A percentile compares a stretch with the other conserved stretches of the same genome.
Evolutionary conservation across 2,888 invertebrate species (phyloP).

Genomic region (Ormyrus labotus): DNA sequence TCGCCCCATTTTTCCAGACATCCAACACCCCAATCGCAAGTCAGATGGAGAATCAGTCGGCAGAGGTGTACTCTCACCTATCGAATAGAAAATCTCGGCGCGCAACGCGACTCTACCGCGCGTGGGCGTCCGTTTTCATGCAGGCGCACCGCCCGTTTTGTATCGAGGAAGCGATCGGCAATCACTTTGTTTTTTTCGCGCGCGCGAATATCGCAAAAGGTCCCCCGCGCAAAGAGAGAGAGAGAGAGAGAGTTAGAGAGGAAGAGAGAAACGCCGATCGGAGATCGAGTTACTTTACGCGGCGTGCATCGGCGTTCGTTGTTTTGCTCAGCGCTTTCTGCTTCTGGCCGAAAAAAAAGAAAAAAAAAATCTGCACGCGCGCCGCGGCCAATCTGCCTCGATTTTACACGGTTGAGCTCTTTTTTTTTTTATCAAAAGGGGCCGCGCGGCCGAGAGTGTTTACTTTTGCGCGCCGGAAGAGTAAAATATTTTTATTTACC

Average conservation of each 20-base stretch:
- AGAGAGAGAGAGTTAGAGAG: background rate
- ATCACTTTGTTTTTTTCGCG: background rate
- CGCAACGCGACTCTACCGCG: constrained; percentile 6
- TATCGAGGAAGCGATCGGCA: background rate
- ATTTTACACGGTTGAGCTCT: constrained; percentile 17
- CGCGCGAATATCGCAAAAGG: background rate
- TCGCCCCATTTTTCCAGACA: background rate
- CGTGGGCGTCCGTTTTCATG: background rate
- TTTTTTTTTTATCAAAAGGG: constrained; percentile 14
- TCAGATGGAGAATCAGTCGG: too few relatives aligned
- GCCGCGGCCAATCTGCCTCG: background rate
- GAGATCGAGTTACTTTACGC: constrained; percentile 1
- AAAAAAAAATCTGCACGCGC: background rate
- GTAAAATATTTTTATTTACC: constrained; percentile 14
- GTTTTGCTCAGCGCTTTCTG: background rate
- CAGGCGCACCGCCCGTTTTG: background rate
- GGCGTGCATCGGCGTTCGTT: background rate
- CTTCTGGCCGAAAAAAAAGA: background rate
- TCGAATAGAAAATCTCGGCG: background rate
- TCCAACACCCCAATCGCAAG: too few relatives aligned
- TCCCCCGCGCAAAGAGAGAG: background rate
- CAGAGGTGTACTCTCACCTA: too few relatives aligned
- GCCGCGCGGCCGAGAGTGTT: background rate
- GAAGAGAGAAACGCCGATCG: constrained; percentile 4
- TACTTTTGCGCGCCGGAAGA: background rate